These are phyloP conservation scores for Macrotrachela quadricornifera DNA, from an alignment of 1,140 invertebrate species.

Conservation along the genomic window DNA sequence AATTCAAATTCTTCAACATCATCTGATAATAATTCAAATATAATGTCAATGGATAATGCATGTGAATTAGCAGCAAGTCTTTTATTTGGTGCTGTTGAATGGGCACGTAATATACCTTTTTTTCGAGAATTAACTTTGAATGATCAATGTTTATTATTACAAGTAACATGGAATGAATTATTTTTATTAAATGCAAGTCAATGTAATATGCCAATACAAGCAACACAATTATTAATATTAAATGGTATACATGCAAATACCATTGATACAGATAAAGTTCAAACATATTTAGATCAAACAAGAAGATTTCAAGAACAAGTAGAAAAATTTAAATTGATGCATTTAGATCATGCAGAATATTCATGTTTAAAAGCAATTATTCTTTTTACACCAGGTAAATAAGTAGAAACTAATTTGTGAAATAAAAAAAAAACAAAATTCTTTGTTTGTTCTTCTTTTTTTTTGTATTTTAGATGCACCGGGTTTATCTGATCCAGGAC, in stretches of 20 bases:
- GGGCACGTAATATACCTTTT: slow-evolving; percentile 90
- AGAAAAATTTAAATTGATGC: slow-evolving; percentile 85
- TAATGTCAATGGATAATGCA: too few relatives aligned
- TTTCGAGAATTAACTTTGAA: slow-evolving; percentile 74
- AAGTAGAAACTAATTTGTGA: neutral
- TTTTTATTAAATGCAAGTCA: slow-evolving; percentile 93
- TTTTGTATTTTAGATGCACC: too few relatives aligned
- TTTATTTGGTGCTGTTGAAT: slow-evolving; percentile 85
- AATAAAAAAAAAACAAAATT: too few relatives aligned
- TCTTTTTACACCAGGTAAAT: slow-evolving; percentile 92
- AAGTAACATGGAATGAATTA: slow-evolving; percentile 85
- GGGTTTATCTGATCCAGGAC: too few relatives aligned
- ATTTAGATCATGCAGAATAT: slow-evolving; percentile 92
- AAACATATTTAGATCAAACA: neutral
- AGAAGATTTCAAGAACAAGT: slow-evolving; percentile 55
- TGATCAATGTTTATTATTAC: slow-evolving; percentile 69
- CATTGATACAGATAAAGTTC: neutral
- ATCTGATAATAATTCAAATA: too few relatives aligned
- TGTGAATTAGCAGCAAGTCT: slow-evolving; percentile 82
- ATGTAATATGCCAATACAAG: slow-evolving; percentile 78
- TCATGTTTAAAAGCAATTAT: slow-evolving; percentile 95
- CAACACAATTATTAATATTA: slow-evolving; percentile 53
- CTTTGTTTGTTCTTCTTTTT: too few relatives aligned
- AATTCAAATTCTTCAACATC: too few relatives aligned
- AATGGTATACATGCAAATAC: neutral